Evolutionary conservation across 2,888 invertebrate genomes (phyloP), one percentile per base, ranked within the genome.

Genomic region (Brachylomia viminalis): DNA sequence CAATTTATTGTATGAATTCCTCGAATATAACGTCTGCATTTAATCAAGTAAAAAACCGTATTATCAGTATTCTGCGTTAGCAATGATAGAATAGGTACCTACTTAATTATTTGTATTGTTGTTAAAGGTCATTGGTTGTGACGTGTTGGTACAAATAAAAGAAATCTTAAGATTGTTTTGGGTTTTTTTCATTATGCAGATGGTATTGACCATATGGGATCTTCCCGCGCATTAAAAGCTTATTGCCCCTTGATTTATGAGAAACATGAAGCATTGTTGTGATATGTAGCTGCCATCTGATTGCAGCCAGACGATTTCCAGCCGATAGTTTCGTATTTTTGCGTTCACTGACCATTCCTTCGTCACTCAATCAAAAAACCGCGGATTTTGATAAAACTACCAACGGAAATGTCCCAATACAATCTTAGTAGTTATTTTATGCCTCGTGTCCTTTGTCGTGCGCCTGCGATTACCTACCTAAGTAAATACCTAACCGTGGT

Each of bases 21-120:
- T 69, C 62, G 66, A n/a, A 15, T 62, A 45, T 49, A 69, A 61
- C 59, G 71, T 71, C 62, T 72, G 59, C n/a, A 72, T 72, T 72
- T 54, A 75, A 70, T 74, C 62, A 61, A 59, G 59, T 72, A 75
- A 86, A 84, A 86, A 83, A 75, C 59, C 65, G n/a, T 58, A 69
- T 62, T 23, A 79, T 86, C 70, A 72, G 72, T 30, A 83, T 83
- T 75, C 84, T 79, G 38, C 47, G 61, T 61, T 58, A 27, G 86
- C 68, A 83, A 66, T 74, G n/a, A 56, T 79, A 61, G 58, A 59
- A 65, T 82, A n/a, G n/a, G n/a, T n/a, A n/a, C n/a, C n/a, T n/a
- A 65, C 17, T 8, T 64, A 62, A 68, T 72, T 69, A 66, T 67
- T 66, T 30, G 67, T 68, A 74, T 83, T 83, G 74, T 79, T 83